Base-by-base conservation (phyloP, 2,797 vertebrate species). In the Astyanax mexicanus region DNA sequence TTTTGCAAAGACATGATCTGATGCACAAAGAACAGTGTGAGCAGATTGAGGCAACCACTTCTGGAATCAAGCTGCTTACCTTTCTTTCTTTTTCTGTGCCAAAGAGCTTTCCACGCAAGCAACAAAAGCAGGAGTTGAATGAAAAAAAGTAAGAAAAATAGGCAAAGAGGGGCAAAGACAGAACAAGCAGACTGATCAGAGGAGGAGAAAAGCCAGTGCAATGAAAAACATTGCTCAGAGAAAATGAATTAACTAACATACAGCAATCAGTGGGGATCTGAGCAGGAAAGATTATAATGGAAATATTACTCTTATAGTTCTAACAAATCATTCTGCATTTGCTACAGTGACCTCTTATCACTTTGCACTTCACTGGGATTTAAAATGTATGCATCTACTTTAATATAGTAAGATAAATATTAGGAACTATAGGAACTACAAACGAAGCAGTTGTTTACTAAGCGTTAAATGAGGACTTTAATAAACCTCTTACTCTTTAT, bases 61-160 rank as follows among this genome's bases (percentile, higher is more conserved):
- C 23, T 8, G 42, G 21, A 60, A 75, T 17, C 13, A 44, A 65
- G 55, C 17, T 54, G 72, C 92, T 87, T 91, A 94, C 92, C 90
- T 94, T 95, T 64, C 84, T 73, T 86, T 90, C 92, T 80, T 81
- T 89, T 72, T 86, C 84, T 40, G 74, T 86, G 67, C 86, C 88
- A 78, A 91, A 95, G 38, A 94, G 88, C 93, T 94, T 84, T 83
- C 65, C 81, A 86, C 70, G 77, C 78, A 88, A 77, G 44, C 54
- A 72, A 25, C 69, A 55, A 78, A 79, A n/a, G 40, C 58, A 69
- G 83, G 21, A n/a, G 70, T 83, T 49, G 82, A 78, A 85, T 65
- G 68, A 84, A 74, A 55, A 47, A 83, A n/a, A 70, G 52, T 62
- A 40, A 81, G 78, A 1, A 80, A 69, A 79, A 82, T 51, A 76